Evolutionary conservation across 1,140 invertebrate species (phyloP).

Genomic region (Charaxes varanes): DNA sequence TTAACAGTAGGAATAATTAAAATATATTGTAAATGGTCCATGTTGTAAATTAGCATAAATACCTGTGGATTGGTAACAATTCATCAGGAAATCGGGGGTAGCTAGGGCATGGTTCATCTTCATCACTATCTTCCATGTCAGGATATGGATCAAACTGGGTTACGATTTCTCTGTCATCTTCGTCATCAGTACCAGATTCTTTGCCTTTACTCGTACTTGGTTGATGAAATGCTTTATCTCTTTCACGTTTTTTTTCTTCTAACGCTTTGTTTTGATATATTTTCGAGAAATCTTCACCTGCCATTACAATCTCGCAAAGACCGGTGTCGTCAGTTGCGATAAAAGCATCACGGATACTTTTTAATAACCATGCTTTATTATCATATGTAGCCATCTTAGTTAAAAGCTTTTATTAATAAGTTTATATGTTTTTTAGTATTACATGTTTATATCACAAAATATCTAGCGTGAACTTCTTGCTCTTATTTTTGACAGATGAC

Average conservation of each 20-base stretch:
- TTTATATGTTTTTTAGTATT: slow-evolving; percentile 14
- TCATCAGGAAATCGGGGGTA: slow-evolving; percentile 18
- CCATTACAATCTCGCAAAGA: slow-evolving; percentile 85
- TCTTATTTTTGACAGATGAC: slow-evolving; percentile 7
- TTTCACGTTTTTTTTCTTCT: slow-evolving; percentile 49
- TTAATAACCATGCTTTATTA: slow-evolving; percentile 92
- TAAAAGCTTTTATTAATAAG: slow-evolving; percentile 14
- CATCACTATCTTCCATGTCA: slow-evolving; percentile 84
- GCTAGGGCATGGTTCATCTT: slow-evolving; percentile 73
- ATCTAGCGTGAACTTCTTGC: slow-evolving; percentile 6
- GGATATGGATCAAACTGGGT: slow-evolving; percentile 83
- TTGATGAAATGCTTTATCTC: slow-evolving; percentile 45
- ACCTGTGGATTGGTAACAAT: slow-evolving; percentile 16
- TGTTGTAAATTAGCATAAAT: not conserved
- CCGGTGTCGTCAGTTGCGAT: slow-evolving; percentile 97
- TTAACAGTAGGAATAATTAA: too few relatives aligned
- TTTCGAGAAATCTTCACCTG: slow-evolving; percentile 83
- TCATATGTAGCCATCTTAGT: slow-evolving; percentile 91
- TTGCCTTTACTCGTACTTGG: slow-evolving; percentile 71
- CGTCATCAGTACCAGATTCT: slow-evolving; percentile 76
- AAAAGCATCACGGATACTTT: slow-evolving; percentile 94
- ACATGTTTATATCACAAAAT: slow-evolving; percentile 9
- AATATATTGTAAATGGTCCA: too few relatives aligned
- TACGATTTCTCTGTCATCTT: slow-evolving; percentile 72
- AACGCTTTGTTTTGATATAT: slow-evolving; percentile 73